Evolutionary conservation across 2,888 invertebrate genomes (phyloP), one percentile per base, ranked within the genome.

Genomic region (Apomyelois bistriatella): DNA sequence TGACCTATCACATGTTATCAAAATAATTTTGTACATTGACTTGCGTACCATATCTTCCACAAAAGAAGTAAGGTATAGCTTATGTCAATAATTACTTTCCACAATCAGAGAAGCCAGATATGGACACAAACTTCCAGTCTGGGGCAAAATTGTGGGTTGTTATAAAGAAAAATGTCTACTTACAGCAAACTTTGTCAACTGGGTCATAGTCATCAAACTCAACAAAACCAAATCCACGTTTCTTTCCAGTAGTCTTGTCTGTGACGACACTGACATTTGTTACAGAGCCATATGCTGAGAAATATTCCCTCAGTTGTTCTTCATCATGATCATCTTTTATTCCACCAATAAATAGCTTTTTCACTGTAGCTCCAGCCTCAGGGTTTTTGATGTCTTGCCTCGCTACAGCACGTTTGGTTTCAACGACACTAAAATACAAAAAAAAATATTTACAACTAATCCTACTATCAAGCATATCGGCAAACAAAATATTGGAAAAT

Each of bases 161-260:
- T 41, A 47, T n/a, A 38, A 35, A 22, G 35, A 48, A 49, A 38
- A 36, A 56, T 30, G 41, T 10, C 67, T 70, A 94, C 97, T 95
- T 91, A 97, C 97, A 93, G 73, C 97, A 97, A 78, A 98, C 96
- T 92, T 98, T 99, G 79, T 99, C 99, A 53, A 99, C 99, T 3
- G 98, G 95, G 84, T 99, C 99, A 74, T 98, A 98, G 79, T 99
- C 99, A 74, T 98, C 97, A 79, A 98, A 99, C 79, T 98, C 98
- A 36, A 99, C 95, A 79, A 99, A 99, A 22, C 97, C 98, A 82
- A 99, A 99, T 3, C 99, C 99, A 66, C 98, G 93, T 67, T 96
- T 97, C 82, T 98, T 98, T 52, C 97, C 97, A 0, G 96, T 96
- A 58, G 95, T 95, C 70, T 98, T 98, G 74, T 98, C 98, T 8